Evolutionary conservation across 2,888 invertebrate species (phyloP).

Genomic region (Cerastoderma edule): DNA sequence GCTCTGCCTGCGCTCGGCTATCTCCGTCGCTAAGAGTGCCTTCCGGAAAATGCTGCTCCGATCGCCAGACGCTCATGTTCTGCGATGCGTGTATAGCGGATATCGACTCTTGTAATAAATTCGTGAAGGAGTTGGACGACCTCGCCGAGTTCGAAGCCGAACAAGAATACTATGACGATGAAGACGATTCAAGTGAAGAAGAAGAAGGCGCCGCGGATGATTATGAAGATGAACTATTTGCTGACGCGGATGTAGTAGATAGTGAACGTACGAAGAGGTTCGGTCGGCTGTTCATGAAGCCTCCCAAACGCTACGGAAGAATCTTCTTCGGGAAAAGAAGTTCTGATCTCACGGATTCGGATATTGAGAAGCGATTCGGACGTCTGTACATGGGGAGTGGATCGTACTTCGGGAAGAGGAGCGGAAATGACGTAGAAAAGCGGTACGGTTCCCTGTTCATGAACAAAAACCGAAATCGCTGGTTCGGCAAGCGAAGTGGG

Average conservation of each 20-base stretch:
- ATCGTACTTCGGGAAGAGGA: slow-evolving; percentile 33
- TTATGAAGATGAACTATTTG: not conserved
- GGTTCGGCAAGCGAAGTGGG: slow-evolving; percentile 32
- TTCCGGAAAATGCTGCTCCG: slow-evolving; percentile 29
- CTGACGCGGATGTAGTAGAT: not conserved
- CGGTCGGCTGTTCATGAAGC: slow-evolving; percentile 37
- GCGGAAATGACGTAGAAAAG: slow-evolving; percentile 22
- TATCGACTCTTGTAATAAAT: slow-evolving; percentile 26
- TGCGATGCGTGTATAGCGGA: slow-evolving; percentile 49
- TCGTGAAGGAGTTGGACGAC: slow-evolving; percentile 37
- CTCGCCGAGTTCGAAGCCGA: slow-evolving; percentile 15
- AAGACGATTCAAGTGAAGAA: not conserved
- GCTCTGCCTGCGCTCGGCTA: slow-evolving; percentile 28
- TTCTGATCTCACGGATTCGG: not conserved
- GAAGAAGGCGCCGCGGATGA: not conserved
- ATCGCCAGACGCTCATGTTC: slow-evolving; percentile 24
- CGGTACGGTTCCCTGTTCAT: slow-evolving; percentile 36
- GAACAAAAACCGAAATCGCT: slow-evolving; percentile 3
- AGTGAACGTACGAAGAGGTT: slow-evolving; percentile 27
- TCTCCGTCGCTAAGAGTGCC: slow-evolving; percentile 23
- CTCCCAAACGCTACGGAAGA: slow-evolving; percentile 35
- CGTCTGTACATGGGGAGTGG: slow-evolving; percentile 36
- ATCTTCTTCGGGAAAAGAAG: slow-evolving; percentile 39
- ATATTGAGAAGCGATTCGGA: slow-evolving; percentile 30
- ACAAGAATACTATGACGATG: slow-evolving; percentile 25